Evolutionary conservation across 2,888 invertebrate genomes (phyloP).

Genomic region (Oligia strigilis): DNA sequence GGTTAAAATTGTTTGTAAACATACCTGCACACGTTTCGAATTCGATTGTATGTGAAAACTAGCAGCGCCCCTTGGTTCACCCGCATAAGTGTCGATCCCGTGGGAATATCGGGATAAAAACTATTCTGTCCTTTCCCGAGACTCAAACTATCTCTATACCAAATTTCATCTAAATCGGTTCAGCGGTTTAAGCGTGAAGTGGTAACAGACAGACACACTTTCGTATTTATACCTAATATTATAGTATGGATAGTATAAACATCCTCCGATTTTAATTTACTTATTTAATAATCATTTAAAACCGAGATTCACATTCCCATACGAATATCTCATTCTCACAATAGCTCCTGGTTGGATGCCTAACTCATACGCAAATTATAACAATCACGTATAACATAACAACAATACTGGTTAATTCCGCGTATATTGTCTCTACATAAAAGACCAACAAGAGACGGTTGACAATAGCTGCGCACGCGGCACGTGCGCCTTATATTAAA

Average conservation of each 20-base stretch:
- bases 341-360: not conserved
- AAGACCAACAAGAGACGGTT: slow-evolving; percentile 31
- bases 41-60: not conserved
- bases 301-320: not conserved
- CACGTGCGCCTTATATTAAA: slow-evolving; percentile 49
- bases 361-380: slow-evolving; percentile 25
- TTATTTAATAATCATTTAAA: not conserved
- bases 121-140: no score
- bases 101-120: no score
- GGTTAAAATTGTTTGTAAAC: not conserved
- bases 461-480: slow-evolving; percentile 44
- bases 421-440: slow-evolving; percentile 51
- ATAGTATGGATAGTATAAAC: no score
- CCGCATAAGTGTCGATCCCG: no score
- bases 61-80: no score
- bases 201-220: no score
- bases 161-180: no score
- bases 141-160: no score
- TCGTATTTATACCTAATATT: no score
- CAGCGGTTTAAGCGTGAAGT: no score
- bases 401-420: slow-evolving; percentile 44
- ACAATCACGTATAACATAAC: slow-evolving; percentile 35
- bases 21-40: not conserved
- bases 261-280: not conserved
- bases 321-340: not conserved